Percentiles rank a stretch among this genome's conserved stretches.
Evolutionary conservation across 2,797 vertebrate genomes (phyloP).

Genomic region (Leuciscus waleckii): DNA sequence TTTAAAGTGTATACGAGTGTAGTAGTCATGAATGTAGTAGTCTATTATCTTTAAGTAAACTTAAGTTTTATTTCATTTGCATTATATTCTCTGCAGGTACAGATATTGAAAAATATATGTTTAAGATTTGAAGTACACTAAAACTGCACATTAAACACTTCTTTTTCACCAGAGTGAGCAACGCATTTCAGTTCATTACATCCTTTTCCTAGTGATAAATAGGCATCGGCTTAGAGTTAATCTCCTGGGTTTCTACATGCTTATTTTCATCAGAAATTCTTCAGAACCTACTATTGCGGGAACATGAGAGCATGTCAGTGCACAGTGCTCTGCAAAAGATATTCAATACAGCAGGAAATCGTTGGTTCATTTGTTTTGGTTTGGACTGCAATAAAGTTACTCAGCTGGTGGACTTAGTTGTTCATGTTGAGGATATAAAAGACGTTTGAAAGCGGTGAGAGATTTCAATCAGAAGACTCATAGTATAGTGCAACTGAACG

Average conservation of each 20-base stretch:
- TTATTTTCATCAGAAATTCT: not conserved
- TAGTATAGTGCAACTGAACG: slow-evolving; percentile 29
- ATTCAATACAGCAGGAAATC: not conserved
- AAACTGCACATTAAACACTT: not conserved
- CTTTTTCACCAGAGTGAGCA: not conserved
- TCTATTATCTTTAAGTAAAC: not conserved
- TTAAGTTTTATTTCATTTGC: not conserved
- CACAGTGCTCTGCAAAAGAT: not conserved
- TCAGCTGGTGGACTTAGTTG: not conserved
- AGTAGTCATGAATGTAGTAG: not conserved
- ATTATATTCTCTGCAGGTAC: not conserved
- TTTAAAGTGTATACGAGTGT: not conserved
- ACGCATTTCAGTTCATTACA: not conserved
- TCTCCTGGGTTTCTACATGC: not conserved
- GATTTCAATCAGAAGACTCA: slow-evolving; percentile 19
- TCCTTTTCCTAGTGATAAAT: not conserved
- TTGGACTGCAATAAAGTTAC: not conserved
- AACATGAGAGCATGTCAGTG: not conserved
- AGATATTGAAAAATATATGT: not conserved
- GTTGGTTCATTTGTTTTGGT: slow-evolving; percentile 11
- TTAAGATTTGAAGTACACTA: not conserved
- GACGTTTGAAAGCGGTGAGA: slow-evolving; percentile 25
- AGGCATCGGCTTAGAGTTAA: not conserved
- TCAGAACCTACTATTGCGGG: not conserved
- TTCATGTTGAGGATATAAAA: slow-evolving; percentile 17